A percentile compares a stretch with the other conserved stretches of the same genome.
Evolutionary conservation across 1,140 invertebrate species (phyloP).

Genomic region (Solen grandis): DNA sequence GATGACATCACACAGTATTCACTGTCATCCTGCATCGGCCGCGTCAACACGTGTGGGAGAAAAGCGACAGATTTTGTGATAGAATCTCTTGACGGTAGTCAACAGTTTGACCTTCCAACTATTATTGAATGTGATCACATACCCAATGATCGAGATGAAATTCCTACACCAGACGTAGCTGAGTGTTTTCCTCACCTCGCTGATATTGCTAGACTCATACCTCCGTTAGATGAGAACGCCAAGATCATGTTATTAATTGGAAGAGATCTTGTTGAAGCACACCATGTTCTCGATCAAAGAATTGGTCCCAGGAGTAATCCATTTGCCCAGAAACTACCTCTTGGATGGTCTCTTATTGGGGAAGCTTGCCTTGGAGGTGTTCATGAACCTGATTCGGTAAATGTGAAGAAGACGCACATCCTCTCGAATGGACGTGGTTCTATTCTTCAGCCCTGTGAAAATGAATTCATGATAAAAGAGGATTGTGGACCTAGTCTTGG

Average conservation of each 20-base stretch:
- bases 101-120: conserved; percentile 5
- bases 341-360: conserved; percentile 55
- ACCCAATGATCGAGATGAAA: conserved; percentile 38
- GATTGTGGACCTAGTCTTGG: neutral
- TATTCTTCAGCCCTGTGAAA: conserved; percentile 29
- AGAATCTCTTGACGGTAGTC: conserved; percentile 18
- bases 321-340: conserved; percentile 41
- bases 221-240: neutral
- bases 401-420: conserved; percentile 42
- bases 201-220: neutral
- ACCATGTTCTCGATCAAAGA: conserved; percentile 49
- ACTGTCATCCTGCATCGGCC: conserved; percentile 25
- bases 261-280: conserved; percentile 47
- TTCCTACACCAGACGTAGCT: conserved; percentile 51
- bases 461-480: conserved; percentile 19
- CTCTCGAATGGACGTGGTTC: conserved; percentile 27
- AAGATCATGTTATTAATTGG: conserved; percentile 43
- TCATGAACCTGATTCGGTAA: conserved; percentile 22
- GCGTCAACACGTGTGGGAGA: neutral
- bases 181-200: conserved; percentile 8
- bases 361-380: conserved; percentile 50
- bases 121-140: conserved; percentile 60
- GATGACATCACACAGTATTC: neutral
- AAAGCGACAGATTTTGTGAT: conserved; percentile 2
- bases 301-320: conserved; percentile 33